Base-by-base conservation (phyloP, 1,140 invertebrate species). In the Leptonema lineaticorne region DNA sequence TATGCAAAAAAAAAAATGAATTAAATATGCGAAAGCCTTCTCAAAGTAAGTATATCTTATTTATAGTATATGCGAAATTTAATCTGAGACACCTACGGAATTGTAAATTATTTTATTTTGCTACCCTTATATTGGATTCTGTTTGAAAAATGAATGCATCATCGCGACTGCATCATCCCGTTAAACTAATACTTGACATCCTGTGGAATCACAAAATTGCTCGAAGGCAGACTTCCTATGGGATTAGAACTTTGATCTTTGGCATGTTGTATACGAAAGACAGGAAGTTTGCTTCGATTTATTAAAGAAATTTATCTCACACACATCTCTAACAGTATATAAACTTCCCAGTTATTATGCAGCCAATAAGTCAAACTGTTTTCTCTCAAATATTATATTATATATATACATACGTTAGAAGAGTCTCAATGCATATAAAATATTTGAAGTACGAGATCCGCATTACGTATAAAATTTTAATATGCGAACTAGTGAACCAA, bases 291-390 rank as follows among this genome's bases (percentile, higher is more conserved):
- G 57, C 37, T 18, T 18, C n/a, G 45, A 59, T 58, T 67, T 67
- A 58, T 65, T 68, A 18, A 29, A 28, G 48, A 67, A 62, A 63
- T 67, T 64, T 68, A 65, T 68, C 59, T 65, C 59, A 58, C 63
- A 33, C 11, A 33, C 30, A 33, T n/a, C n/a, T n/a, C n/a, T n/a
- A n/a, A n/a, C n/a, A n/a, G n/a, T n/a, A n/a, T 33, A 33, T 33
- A 11, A 6, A 11, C 30, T 6, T 33, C 5, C 37, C 37, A 14
- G 1, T 41, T 16, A 14, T 16, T 33, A 33, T 33, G 30, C 37
- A 33, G n/a, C n/a, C 48, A 48, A 68, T 68, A 62, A 62, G 59
- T 62, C 59, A 57, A 67, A 67, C 60, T 64, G 45, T 29, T 57
- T 69, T n/a, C n/a, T n/a, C n/a, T n/a, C n/a, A n/a, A n/a, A n/a